Percentiles rank a stretch among this genome's conserved stretches.
phyloP scores from a whole-genome alignment of 1,140 invertebrate species.

The Drosophila pruinosa region DNA sequence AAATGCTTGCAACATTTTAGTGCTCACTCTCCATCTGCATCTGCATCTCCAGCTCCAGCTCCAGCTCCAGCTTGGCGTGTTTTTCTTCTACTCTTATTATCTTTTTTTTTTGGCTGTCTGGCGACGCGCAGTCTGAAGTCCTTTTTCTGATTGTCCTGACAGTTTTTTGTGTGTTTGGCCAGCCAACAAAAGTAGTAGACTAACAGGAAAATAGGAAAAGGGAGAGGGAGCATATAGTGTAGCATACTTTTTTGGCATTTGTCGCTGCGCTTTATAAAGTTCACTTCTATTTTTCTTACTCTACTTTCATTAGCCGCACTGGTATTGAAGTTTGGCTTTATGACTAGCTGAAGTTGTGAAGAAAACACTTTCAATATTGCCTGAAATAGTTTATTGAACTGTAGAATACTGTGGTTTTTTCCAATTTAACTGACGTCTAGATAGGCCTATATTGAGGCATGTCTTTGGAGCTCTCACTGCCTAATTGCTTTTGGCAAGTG shows the following conservation, averaged over 20 bases:
- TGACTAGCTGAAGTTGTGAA: too few relatives aligned
- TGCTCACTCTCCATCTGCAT: background rate
- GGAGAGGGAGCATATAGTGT: background rate
- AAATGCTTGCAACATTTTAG: constrained; percentile 12
- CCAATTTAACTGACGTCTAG: background rate
- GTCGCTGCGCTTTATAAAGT: constrained; percentile 47
- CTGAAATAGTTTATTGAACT: background rate
- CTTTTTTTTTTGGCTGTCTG: constrained; percentile 13
- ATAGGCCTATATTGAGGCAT: constrained; percentile 18
- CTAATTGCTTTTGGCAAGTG: constrained; percentile 43
- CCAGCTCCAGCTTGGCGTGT: too few relatives aligned
- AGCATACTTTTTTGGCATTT: constrained; percentile 46
- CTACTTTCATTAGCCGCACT: too few relatives aligned
- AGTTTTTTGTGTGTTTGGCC: constrained; percentile 13
- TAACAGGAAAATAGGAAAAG: background rate
- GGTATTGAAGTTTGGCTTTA: too few relatives aligned
- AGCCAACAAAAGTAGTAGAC: background rate
- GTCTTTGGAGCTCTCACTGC: background rate
- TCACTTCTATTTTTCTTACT: too few relatives aligned
- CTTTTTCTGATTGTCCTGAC: constrained; percentile 58
- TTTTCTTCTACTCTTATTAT: constrained; percentile 4
- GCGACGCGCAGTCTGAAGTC: constrained; percentile 68
- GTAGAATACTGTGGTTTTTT: background rate
- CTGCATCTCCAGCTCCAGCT: too few relatives aligned
- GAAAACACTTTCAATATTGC: too few relatives aligned